phyloP scores from a whole-genome alignment of 1,140 invertebrate genomes.

The Aphidius gifuensis region DNA sequence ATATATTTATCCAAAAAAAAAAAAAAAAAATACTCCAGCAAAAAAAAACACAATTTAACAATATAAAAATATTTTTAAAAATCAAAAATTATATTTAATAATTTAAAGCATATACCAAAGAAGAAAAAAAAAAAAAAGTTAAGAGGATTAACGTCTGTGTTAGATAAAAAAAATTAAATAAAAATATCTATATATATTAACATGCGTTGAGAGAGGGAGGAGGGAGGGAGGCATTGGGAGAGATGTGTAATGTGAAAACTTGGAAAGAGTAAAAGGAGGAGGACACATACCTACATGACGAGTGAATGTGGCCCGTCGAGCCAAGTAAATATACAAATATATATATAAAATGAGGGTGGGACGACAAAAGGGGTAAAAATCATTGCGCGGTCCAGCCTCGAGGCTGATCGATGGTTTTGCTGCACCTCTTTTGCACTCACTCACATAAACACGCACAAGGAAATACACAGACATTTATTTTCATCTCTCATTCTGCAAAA shows the following conservation, averaged over 20 bases:
- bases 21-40: neutral
- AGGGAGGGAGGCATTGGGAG: too few relatives aligned
- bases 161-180: neutral
- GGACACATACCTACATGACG: slow-evolving; percentile 12
- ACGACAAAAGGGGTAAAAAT: slow-evolving; percentile 55
- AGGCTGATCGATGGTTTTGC: slow-evolving; percentile 55
- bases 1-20: neutral
- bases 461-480: too few relatives aligned
- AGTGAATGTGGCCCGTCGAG: slow-evolving; percentile 41
- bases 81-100: too few relatives aligned
- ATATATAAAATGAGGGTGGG: slow-evolving; percentile 40
- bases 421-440: slow-evolving; percentile 20
- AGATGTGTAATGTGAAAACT: too few relatives aligned
- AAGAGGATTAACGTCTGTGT: too few relatives aligned
- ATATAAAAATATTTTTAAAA: neutral
- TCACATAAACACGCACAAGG: neutral
- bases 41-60: slow-evolving; percentile 4
- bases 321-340: slow-evolving; percentile 33
- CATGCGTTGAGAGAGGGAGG: too few relatives aligned
- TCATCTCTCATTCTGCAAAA: too few relatives aligned
- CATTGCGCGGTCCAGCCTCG: slow-evolving; percentile 56
- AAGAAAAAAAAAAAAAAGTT: too few relatives aligned
- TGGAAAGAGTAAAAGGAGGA: slow-evolving; percentile 1
- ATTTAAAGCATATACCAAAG: too few relatives aligned
- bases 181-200: too few relatives aligned